A percentile compares a stretch with the other conserved stretches of the same genome.
These are phyloP conservation scores for Phenganax stokvisi DNA, from an alignment of 92 coral and sea anemone genomes.

Conservation along the genomic window DNA sequence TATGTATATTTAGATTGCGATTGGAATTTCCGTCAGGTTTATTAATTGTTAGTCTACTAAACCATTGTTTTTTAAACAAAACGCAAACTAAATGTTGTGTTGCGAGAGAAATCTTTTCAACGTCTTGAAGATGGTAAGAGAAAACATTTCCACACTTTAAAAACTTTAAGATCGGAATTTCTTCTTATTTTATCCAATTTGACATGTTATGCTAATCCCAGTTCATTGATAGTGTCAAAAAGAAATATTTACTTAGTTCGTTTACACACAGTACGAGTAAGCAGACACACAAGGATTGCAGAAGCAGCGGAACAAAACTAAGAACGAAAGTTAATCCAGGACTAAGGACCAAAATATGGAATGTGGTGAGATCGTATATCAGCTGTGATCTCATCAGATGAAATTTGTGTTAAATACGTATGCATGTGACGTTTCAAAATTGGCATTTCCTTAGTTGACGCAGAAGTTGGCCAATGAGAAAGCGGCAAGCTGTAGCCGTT, in stretches of 20 bases:
- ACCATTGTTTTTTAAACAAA: no score
- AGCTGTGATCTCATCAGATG: not conserved
- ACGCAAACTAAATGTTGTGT: no score
- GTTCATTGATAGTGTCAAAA: conserved; percentile 15
- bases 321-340: no score
- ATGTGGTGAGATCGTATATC: not conserved
- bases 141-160: no score
- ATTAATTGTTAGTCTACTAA: no score
- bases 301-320: not conserved
- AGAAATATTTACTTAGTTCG: conserved; percentile 21
- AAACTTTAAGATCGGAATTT: not conserved
- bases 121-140: no score
- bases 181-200: not conserved
- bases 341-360: no score
- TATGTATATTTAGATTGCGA: no score
- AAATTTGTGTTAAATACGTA: conserved; percentile 17
- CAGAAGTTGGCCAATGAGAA: conserved; percentile 68
- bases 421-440: conserved; percentile 23
- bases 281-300: not conserved
- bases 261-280: conserved; percentile 2
- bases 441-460: conserved; percentile 58
- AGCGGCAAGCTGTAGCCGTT: conserved; percentile 4
- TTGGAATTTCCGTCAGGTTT: no score
- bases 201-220: conserved; percentile 9
- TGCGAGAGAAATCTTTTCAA: no score